Base-by-base conservation (phyloP, 2,113 vertebrate species). In the Lophotis ruficrista region DNA sequence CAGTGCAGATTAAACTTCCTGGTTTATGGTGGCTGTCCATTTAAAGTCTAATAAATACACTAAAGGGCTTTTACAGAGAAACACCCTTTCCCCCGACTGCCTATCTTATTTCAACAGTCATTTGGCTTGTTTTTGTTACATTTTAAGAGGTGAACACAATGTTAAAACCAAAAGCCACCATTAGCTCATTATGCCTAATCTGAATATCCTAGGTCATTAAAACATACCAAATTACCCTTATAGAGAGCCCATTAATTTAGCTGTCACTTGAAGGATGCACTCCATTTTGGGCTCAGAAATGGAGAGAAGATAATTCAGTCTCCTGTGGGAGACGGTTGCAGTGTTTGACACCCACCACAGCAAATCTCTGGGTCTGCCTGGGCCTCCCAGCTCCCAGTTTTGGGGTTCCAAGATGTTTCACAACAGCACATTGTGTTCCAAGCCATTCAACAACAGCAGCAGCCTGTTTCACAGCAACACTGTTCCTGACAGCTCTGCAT, bases 341-440 rank as follows among this genome's bases (percentile, higher is more conserved):
- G 53, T 2, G 8, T 45, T 61, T 28, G 30, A 25, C 6, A 8
- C 50, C n/a, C 25, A n/a, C 14, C 12, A 50, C 53, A 60, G 35
- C 13, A 68, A 50, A 35, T 30, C 33, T 24, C 31, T 0, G 7
- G 9, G 7, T 64, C 73, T 76, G 23, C 16, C 19, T 0, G 1
- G 27, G 45, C 31, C 30, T 81, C 69, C 30, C 22, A 54, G 38
- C 47, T 43, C 14, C 50, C 27, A 6, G 8, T 22, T 47, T 27
- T 43, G 57, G 73, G 47, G 43, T 72, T 83, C 23, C 1, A 8
- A 68, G 41, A 20, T 35, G 24, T 53, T 68, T 51, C 5, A 10
- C 1, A 3, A 7, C 51, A 69, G n/a, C 30, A 35, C 21, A 6
- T 31, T 0, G 0, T 12, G 35, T 75, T 45, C 18, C 47, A 20